A percentile compares a stretch with the other conserved stretches of the same genome.
phyloP scores from a whole-genome alignment of 2,113 vertebrate genomes.

The Axis porcinus region DNA sequence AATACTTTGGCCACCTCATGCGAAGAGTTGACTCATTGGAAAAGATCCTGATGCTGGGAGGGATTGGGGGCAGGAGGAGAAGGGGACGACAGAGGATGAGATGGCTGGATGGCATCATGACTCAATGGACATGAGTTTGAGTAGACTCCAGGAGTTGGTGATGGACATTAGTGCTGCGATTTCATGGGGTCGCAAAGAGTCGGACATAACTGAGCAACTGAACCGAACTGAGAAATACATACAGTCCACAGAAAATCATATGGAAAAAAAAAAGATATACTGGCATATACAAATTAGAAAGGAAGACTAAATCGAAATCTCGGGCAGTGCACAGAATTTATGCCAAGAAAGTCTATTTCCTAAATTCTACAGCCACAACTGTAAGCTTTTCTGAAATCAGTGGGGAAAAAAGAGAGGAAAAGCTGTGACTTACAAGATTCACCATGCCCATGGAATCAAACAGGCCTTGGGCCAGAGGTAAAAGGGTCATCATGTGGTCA shows the following conservation, averaged over 20 bases:
- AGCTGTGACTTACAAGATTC: background rate
- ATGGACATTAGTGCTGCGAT: too few relatives aligned
- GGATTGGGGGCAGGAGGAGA: too few relatives aligned
- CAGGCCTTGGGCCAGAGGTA: background rate
- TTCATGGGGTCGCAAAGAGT: too few relatives aligned
- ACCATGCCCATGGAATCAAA: background rate
- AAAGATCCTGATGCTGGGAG: too few relatives aligned
- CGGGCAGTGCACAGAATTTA: background rate
- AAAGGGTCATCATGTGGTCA: background rate
- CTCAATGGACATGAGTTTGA: too few relatives aligned
- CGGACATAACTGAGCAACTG: too few relatives aligned
- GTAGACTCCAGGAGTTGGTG: too few relatives aligned
- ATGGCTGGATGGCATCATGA: too few relatives aligned
- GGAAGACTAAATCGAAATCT: background rate
- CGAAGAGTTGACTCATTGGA: too few relatives aligned
- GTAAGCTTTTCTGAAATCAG: background rate
- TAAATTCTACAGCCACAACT: background rate
- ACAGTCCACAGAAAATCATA: background rate
- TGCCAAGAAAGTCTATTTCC: background rate
- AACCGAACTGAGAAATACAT: background rate
- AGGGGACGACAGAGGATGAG: too few relatives aligned
- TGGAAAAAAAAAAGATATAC: background rate
- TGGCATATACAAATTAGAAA: background rate
- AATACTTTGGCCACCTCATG: too few relatives aligned
- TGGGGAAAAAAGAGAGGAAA: background rate